phyloP scores from a whole-genome alignment of 1,140 invertebrate species.

The Capitella teleta region DNA sequence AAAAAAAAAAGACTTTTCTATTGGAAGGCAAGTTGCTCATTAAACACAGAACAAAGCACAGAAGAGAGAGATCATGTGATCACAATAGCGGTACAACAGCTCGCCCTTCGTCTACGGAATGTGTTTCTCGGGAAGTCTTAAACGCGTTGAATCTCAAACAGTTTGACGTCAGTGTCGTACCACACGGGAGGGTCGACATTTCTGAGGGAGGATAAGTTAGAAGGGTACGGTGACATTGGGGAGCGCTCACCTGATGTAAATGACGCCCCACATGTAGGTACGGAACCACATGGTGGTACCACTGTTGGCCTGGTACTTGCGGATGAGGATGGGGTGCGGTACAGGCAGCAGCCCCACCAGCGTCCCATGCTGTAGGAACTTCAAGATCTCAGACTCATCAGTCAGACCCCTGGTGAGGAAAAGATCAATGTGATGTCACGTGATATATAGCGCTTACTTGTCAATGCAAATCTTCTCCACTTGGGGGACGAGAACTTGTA shows the following conservation, averaged over 20 bases:
- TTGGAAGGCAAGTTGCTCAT: no score
- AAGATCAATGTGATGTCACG: background rate
- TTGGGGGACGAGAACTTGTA: conserved; percentile 97
- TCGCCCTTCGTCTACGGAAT: no score
- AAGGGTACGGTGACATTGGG: background rate
- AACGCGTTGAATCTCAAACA: conserved; percentile 66
- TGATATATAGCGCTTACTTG: conserved; percentile 57
- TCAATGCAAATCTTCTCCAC: conserved; percentile 99
- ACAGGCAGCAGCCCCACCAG: conserved; percentile 94
- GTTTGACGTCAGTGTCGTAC: conserved; percentile 97
- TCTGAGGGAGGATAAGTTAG: conserved; percentile 46
- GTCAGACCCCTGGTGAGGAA: conserved; percentile 73
- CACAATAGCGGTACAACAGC: no score
- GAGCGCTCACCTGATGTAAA: conserved; percentile 71
- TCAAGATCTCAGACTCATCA: conserved; percentile 97
- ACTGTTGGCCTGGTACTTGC: conserved; percentile 96
- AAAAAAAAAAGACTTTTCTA: no score
- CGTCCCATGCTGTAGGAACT: conserved; percentile 97
- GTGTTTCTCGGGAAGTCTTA: conserved; percentile 13
- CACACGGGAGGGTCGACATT: conserved; percentile 98
- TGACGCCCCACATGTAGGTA: conserved; percentile 99
- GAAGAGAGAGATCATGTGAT: no score
- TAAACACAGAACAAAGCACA: no score
- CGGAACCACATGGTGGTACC: conserved; percentile 98
- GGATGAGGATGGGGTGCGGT: conserved; percentile 95